A percentile compares a stretch with the other conserved stretches of the same genome.
phyloP scores from a whole-genome alignment of 2,888 invertebrate species.

The Dasypolia templi region DNA sequence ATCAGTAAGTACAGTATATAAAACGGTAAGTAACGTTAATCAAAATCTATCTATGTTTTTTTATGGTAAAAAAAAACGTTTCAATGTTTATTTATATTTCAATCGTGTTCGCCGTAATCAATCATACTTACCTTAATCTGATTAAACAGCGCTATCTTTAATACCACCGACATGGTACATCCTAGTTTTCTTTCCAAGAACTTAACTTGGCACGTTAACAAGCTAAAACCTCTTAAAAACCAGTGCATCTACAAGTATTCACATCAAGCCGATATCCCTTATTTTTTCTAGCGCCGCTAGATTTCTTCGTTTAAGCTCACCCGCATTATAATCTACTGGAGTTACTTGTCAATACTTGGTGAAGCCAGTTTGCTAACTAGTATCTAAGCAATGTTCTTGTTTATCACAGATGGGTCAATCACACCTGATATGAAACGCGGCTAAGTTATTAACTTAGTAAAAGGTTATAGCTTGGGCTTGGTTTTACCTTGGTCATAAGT shows the following conservation, averaged over 20 bases:
- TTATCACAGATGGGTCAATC: slow-evolving; percentile 46
- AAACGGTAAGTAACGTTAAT: too few relatives aligned
- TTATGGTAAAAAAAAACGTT: too few relatives aligned
- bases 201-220: slow-evolving; percentile 28
- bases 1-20: too few relatives aligned
- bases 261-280: slow-evolving; percentile 37
- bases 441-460: slow-evolving; percentile 31
- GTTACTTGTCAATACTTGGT: slow-evolving; percentile 47
- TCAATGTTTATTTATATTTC: background rate
- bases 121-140: background rate
- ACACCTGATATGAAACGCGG: slow-evolving; percentile 54
- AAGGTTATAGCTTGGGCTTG: slow-evolving; percentile 24
- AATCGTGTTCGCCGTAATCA: background rate
- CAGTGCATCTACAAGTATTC: slow-evolving; percentile 23
- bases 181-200: slow-evolving; percentile 38
- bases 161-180: slow-evolving; percentile 12
- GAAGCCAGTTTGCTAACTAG: slow-evolving; percentile 49
- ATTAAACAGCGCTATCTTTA: background rate
- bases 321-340: slow-evolving; percentile 45
- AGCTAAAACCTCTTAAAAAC: slow-evolving; percentile 32
- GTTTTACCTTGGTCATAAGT: background rate
- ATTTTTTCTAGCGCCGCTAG: slow-evolving; percentile 44
- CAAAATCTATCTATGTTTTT: too few relatives aligned
- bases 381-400: slow-evolving; percentile 42
- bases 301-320: slow-evolving; percentile 48